Percentiles rank a stretch among this genome's conserved stretches.
Conservation (phyloP, 2,113 vertebrate species). For the Reinhardtius hippoglossoides region DNA sequence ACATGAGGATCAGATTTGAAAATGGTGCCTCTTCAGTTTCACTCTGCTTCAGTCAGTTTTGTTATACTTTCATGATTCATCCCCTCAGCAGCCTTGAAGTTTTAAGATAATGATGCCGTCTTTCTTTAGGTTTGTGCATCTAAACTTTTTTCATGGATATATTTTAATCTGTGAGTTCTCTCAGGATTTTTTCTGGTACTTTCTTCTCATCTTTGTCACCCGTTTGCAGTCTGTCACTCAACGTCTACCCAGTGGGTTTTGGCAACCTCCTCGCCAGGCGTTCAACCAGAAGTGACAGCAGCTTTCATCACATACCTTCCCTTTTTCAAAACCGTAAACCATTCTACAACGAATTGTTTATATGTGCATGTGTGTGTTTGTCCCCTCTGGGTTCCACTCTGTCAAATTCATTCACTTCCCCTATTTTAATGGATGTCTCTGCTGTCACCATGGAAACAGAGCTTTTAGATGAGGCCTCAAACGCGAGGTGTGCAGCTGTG, state of each 20-base stretch:
- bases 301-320: slow-evolving; percentile 41
- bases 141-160: not conserved
- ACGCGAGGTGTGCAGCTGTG: slow-evolving; percentile 4
- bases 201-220: slow-evolving; percentile 3
- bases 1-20: not conserved
- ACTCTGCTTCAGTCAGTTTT: not conserved
- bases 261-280: not conserved
- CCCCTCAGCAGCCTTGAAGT: slow-evolving; percentile 1
- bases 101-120: not conserved
- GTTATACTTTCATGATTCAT: slow-evolving; percentile 9
- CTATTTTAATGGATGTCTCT: slow-evolving; percentile 33
- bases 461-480: slow-evolving; percentile 17
- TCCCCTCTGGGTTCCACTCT: slow-evolving; percentile 20
- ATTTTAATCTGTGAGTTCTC: not conserved
- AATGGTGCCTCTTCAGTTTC: not conserved
- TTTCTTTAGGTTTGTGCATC: not conserved
- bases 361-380: not conserved
- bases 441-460: slow-evolving; percentile 29
- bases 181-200: not conserved
- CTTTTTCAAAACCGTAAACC: slow-evolving; percentile 34
- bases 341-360: slow-evolving; percentile 15
- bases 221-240: slow-evolving; percentile 3
- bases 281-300: slow-evolving; percentile 23
- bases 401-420: slow-evolving; percentile 36
- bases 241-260: not conserved